Base-by-base conservation (phyloP, 2,113 vertebrate genomes). In the Mastomys natalensis region DNA sequence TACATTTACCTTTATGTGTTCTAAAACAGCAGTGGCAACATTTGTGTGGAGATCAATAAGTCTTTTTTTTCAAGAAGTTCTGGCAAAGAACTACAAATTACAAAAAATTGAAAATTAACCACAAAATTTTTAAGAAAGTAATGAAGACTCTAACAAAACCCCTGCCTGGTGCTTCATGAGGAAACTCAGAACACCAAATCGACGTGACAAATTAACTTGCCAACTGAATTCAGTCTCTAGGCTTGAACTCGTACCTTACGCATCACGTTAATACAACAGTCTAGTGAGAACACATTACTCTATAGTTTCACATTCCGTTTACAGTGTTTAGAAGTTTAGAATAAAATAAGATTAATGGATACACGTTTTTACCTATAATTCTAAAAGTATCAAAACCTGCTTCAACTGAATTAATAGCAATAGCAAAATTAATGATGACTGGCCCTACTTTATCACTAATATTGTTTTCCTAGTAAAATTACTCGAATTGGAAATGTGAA, bases 1-100 rank as follows among this genome's bases (percentile, higher is more conserved):
- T 74, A 84, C 82, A 95, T 95, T 97, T 98, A 99, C 99, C 99
- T 99, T 99, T 99, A 99, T 99, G 98, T 99, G 99, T 98, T 99
- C 99, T 97, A 99, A 98, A 94, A 99, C 99, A 0, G 99, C 99
- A 43, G 99, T 99, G 96, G 99, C 99, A 80, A 99, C 99, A 95
- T 99, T 99, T 94, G 99, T 99, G 98, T 99, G 99, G 81, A 99
- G 99, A 98, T 99, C 99, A 94, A 99, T 99, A 89, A 99, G 99
- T 80, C 99, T 98, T 96, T 99, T 99, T 99, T 99, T 98, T 99
- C 99, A 97, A 99, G 98, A 92, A 99, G 99, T 97, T 99, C 99
- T 89, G 99, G 99, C 97, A 99, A 99, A 98, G 99, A 99, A 98
- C 99, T 99, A 97, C 85, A 98, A 98, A 94, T 94, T 98, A 93